Conservation (phyloP, 2,113 vertebrate species). For the Epinephelus lanceolatus region DNA sequence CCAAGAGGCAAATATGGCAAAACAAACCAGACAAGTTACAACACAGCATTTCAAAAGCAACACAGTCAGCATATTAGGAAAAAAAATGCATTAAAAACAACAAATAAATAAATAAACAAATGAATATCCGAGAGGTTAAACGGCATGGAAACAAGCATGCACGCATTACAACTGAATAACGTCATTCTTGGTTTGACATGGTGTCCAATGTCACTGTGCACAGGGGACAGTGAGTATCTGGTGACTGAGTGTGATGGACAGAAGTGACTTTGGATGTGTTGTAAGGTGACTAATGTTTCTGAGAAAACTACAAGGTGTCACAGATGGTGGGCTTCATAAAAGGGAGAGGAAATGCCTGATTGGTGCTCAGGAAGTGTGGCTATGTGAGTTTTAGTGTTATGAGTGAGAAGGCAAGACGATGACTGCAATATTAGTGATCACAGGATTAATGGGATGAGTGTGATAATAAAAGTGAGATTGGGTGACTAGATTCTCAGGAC, state of each 20-base stretch:
- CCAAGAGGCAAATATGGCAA: constrained; percentile 70
- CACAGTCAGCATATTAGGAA: constrained; percentile 43
- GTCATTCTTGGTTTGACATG: neutral
- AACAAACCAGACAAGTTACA: constrained; percentile 82
- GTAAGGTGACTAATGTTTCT: neutral
- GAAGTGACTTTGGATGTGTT: neutral
- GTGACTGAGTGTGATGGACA: neutral
- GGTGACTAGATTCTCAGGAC: neutral
- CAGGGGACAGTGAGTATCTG: neutral
- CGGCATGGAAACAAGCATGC: neutral
- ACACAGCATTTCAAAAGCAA: constrained; percentile 55
- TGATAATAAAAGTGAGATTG: neutral
- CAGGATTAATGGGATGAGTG: neutral
- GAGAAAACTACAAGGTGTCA: neutral
- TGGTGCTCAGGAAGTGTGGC: neutral
- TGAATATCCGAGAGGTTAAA: neutral
- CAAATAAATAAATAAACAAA: constrained; percentile 8
- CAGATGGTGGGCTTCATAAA: neutral
- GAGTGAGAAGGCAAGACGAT: neutral
- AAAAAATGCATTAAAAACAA: constrained; percentile 31
- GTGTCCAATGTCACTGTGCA: neutral
- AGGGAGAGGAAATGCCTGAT: neutral
- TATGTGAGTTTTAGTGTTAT: neutral
- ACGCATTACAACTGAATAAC: neutral
- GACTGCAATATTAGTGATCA: neutral